Evolutionary conservation across 2,113 vertebrate genomes (phyloP), one percentile per base, ranked within the genome.

Genomic region (Uria lomvia): DNA sequence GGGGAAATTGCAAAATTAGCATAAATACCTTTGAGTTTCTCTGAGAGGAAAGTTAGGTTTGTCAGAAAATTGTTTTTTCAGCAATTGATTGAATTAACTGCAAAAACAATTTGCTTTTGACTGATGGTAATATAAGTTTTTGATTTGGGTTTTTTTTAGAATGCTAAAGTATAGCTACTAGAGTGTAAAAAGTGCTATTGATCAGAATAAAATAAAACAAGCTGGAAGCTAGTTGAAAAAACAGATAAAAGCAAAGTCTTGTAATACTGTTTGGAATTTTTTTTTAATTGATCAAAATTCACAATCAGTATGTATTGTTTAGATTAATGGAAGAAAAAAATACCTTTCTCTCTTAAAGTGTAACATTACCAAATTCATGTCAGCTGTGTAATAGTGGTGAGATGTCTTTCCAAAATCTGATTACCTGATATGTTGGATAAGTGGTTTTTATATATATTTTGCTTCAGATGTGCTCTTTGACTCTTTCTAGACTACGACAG

Each of bases 401-500:
- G 23, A 23, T n/a, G 3, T 43, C 34, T 70, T 76, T 59, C 38
- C 34, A 77, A 65, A 50, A 42, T 47, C 42, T 50, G 12, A 17
- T 86, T 62, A 68, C 12, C 2, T 68, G 11, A n/a, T 72, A 29
- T 15, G 12, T 90, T 81, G 17, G 26, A 53, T 65, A 65, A 65
- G 19, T 45, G 45, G 7, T 58, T 78, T 92, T 65, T 26, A 34
- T 42, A 32, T 22, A 5, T 19, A 32, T 50, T 75, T 80, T 63
- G 56, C 72, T 78, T 73, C n/a, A 83, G 22, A 59, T 56, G 36
- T 53, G 26, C 29, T 68, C 34, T 53, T 65, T 7, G 12, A 58
- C 56, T 63, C 9, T 70, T 49, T 38, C 5, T 94, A 99, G 99
- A 99, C 98, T 68, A 99, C 99, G 5, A 99, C 98, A 52, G 99